Conservation (phyloP, 1,140 invertebrate genomes). For the Gonioctena quinquepunctata region DNA sequence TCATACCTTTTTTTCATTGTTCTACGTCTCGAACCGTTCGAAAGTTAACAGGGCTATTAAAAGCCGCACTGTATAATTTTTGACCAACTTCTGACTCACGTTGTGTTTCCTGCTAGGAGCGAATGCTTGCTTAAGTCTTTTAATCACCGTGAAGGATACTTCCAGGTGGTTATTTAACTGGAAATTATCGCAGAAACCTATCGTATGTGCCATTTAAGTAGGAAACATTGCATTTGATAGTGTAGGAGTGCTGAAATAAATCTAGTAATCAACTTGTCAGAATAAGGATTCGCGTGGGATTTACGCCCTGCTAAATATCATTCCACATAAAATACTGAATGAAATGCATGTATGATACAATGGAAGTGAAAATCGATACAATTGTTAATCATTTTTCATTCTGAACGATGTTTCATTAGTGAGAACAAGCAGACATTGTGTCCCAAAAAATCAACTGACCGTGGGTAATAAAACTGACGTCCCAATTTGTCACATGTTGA, state of each 20-base stretch:
- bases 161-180: neutral
- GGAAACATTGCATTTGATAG: neutral
- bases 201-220: neutral
- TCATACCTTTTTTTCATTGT: too few species aligned
- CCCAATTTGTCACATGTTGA: neutral
- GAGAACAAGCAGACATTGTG: neutral
- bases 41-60: too few species aligned
- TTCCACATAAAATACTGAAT: neutral
- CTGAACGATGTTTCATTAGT: neutral
- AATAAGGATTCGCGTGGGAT: neutral
- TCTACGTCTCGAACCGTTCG: too few species aligned
- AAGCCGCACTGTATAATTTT: neutral
- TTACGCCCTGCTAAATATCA: neutral
- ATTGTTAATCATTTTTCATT: neutral
- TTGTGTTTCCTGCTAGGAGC: neutral
- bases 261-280: neutral
- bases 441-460: neutral
- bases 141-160: neutral
- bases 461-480: neutral
- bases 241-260: neutral
- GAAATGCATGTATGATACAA: neutral
- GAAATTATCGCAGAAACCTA: neutral
- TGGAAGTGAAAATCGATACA: neutral
- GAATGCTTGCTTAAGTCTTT: neutral
- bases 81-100: neutral